Evolutionary conservation across 2,113 vertebrate species (phyloP).

Genomic region (Barbus barbus): DNA sequence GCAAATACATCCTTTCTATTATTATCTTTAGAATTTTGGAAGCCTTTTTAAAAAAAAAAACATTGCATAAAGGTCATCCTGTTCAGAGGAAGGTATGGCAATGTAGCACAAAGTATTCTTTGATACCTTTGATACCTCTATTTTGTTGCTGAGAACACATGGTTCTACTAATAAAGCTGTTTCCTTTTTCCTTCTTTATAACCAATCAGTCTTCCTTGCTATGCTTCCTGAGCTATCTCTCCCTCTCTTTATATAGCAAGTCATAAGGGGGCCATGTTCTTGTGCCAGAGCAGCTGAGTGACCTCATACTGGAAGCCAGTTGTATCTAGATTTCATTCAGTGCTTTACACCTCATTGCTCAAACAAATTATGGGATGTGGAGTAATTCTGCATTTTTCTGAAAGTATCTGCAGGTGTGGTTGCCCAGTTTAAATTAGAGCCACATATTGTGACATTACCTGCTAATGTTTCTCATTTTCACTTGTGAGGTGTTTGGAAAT

Average conservation of each 20-base stretch:
- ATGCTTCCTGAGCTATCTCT: neutral
- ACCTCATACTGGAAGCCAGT: neutral
- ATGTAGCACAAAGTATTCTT: neutral
- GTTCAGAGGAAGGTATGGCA: neutral
- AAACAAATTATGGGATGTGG: neutral
- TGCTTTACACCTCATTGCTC: neutral
- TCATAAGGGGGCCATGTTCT: neutral
- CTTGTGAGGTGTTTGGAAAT: neutral
- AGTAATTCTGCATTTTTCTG: conserved; percentile 1
- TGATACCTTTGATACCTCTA: neutral
- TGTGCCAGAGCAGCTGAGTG: neutral
- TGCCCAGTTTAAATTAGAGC: neutral
- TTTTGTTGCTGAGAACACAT: conserved; percentile 14
- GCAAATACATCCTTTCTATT: neutral
- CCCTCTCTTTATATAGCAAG: neutral
- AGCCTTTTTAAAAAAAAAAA: neutral
- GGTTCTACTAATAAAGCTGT: neutral
- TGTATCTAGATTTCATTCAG: neutral
- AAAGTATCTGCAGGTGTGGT: neutral
- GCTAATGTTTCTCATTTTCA: conserved; percentile 1
- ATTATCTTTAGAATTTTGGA: neutral
- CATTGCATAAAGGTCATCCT: neutral
- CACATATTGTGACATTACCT: conserved; percentile 3
- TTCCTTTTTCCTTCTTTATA: neutral
- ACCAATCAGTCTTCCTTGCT: neutral